Conservation (phyloP, 1,140 invertebrate species). For the Zaprionus camerounensis region DNA sequence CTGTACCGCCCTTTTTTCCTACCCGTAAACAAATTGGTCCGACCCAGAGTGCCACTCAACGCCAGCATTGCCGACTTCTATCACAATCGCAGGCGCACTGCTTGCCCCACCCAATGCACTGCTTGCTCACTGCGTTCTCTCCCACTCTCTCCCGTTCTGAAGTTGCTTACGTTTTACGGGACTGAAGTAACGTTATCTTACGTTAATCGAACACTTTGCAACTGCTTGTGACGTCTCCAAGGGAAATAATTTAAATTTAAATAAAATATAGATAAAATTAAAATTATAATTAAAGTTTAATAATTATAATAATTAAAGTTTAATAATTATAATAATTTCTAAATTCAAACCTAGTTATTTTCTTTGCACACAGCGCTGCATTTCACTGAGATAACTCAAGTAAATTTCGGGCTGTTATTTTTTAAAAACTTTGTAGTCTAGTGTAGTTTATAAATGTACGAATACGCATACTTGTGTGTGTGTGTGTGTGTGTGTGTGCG, state of each 20-base stretch:
- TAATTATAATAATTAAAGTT: not conserved
- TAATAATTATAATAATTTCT: not conserved
- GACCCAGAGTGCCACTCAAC: constrained; percentile 7
- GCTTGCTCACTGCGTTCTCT: constrained; percentile 2
- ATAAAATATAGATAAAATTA: not conserved
- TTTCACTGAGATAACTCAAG: not conserved
- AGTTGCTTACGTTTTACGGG: constrained; percentile 6
- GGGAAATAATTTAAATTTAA: not conserved
- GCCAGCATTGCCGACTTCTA: constrained; percentile 62
- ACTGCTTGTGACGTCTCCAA: not conserved
- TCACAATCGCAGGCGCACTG: constrained; percentile 51
- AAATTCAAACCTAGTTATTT: not conserved
- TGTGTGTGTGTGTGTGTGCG: not conserved
- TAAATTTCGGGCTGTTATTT: not conserved
- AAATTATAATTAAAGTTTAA: not conserved
- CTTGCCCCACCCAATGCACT: not conserved
- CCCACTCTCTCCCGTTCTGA: not conserved
- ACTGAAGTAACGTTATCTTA: not conserved
- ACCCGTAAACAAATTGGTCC: constrained; percentile 29
- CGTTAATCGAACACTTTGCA: not conserved
- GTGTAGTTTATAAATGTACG: constrained; percentile 18
- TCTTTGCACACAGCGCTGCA: not conserved
- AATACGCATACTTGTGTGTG: constrained; percentile 19
- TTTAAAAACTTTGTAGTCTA: not conserved
- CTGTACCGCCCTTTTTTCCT: constrained; percentile 6